A percentile compares a stretch with the other conserved stretches of the same genome.
Evolutionary conservation across 2,888 invertebrate genomes (phyloP).

Genomic region (Graphium colonna): DNA sequence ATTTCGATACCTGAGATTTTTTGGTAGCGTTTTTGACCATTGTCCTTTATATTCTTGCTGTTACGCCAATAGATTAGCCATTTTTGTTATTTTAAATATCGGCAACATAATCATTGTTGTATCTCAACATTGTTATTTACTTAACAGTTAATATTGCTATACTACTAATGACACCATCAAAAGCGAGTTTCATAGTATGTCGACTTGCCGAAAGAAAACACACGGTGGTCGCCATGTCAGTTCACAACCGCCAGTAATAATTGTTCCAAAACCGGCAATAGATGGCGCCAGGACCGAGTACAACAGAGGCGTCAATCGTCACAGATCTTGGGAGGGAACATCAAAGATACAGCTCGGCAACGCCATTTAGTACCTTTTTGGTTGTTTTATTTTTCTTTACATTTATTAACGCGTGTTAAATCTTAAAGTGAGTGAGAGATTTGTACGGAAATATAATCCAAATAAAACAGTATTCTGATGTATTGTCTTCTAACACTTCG

Average conservation of each 20-base stretch:
- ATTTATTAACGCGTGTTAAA: not conserved
- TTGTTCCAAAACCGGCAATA: slow-evolving; percentile 2
- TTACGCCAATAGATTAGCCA: too few species aligned
- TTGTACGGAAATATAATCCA: too few species aligned
- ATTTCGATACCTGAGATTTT: too few species aligned
- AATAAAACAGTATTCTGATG: too few species aligned
- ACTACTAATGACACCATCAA: not conserved
- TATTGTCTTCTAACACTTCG: too few species aligned
- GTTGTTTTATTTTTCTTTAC: slow-evolving; percentile 13
- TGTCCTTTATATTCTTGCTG: too few species aligned
- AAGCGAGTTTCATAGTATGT: not conserved
- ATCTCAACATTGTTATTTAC: too few species aligned
- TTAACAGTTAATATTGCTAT: not conserved
- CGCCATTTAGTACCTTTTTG: slow-evolving; percentile 1
- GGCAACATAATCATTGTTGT: too few species aligned
- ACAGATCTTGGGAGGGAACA: slow-evolving; percentile 16
- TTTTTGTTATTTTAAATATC: too few species aligned
- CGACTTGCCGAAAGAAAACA: not conserved
- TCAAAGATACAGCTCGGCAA: slow-evolving; percentile 7
- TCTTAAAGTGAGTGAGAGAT: not conserved
- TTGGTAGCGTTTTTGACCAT: too few species aligned
- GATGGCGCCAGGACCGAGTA: slow-evolving; percentile 14
- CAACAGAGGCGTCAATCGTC: slow-evolving; percentile 15
- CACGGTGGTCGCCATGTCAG: not conserved
- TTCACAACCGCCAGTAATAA: slow-evolving; percentile 1